phyloP scores from a whole-genome alignment of 2,888 invertebrate species.

The Hyalella azteca region DNA sequence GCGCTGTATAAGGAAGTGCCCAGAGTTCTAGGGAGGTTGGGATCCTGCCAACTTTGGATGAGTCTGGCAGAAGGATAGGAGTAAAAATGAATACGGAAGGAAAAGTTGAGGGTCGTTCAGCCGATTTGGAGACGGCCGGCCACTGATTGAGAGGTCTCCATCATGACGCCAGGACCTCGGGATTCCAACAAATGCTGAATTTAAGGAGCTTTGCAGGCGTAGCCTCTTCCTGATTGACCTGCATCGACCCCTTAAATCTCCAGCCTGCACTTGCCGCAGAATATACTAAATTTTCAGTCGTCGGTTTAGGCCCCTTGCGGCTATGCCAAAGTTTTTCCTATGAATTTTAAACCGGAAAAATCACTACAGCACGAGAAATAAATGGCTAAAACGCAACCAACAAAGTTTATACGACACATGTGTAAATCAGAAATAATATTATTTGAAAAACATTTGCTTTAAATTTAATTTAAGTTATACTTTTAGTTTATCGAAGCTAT shows the following conservation, averaged over 20 bases:
- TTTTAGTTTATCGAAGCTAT: too few species aligned
- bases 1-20: not conserved
- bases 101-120: not conserved
- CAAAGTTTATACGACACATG: too few species aligned
- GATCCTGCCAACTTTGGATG: not conserved
- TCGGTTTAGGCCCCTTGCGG: too few species aligned
- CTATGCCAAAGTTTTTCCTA: too few species aligned
- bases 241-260: not conserved
- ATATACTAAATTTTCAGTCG: too few species aligned
- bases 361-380: too few species aligned
- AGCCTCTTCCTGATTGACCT: slow-evolving; percentile 15
- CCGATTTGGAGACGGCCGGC: not conserved
- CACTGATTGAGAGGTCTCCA: not conserved
- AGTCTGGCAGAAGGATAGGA: not conserved
- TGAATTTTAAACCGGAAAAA: too few species aligned
- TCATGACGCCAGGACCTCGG: slow-evolving; percentile 4
- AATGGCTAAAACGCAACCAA: too few species aligned
- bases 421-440: too few species aligned
- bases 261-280: too few species aligned
- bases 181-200: slow-evolving; percentile 6
- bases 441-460: too few species aligned
- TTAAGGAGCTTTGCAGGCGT: slow-evolving; percentile 10
- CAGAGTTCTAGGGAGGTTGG: not conserved
- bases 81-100: not conserved
- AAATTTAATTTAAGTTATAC: too few species aligned